Evolutionary conservation across 2,888 invertebrate species (phyloP), one percentile per base, ranked within the genome.

Genomic region (Trissoscelio sp.): DNA sequence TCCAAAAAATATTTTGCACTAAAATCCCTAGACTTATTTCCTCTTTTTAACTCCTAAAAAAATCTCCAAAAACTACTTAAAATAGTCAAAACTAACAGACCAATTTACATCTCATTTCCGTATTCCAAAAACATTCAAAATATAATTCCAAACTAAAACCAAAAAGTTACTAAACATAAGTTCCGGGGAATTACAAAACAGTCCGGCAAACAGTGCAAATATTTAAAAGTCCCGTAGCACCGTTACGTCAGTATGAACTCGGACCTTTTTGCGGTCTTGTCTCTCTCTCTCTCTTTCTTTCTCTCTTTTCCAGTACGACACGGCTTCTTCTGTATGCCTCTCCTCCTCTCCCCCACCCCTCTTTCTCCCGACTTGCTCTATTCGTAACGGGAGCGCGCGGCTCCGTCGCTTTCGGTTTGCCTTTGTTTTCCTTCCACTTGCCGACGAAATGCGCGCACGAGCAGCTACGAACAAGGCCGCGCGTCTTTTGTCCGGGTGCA

Each of bases 391-490:
- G 75, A 80, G 74, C 80, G 74, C 60, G 72, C 66, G 67, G 51
- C 60, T 74, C 73, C 81, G 85, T 83, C 83, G 82, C 75, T 85
- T 66, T 83, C 81, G 83, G 83, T 73, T 79, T 82, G 72, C 85
- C 85, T 86, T 86, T 86, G 85, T 85, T 85, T 86, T 86, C 84
- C 77, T 83, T 85, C 85, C 85, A 86, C 87, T 87, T 87, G 83
- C 83, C 84, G 81, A 70, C 83, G 67, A 75, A 64, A 67, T 64
- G 64, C 74, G 78, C 74, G 70, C 75, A 79, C 70, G 80, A 74
- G 80, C 80, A 81, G 80, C 75, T 53, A 57, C 70, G 79, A 79
- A 74, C 73, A 79, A 74, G 82, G 46, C 73, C 73, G 51, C 64
- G 69, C 78, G 83, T 72, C 84, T 84, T 85, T 84, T 85, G 83